Evolutionary conservation across 2,888 invertebrate genomes (phyloP).

Genomic region (Allacma fusca): DNA sequence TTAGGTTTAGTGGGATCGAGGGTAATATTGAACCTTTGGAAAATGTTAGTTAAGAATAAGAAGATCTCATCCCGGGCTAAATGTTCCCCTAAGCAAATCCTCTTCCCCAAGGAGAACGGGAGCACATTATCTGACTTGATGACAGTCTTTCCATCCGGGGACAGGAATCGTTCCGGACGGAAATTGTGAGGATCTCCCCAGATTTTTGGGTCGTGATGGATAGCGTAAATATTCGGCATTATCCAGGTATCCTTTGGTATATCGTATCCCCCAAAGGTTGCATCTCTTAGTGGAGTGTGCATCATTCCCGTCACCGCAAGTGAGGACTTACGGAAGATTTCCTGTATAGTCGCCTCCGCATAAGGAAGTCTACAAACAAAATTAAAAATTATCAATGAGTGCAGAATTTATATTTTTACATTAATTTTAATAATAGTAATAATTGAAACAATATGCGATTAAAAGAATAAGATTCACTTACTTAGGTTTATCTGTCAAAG

Average conservation of each 20-base stretch:
- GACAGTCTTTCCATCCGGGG: conserved; percentile 40
- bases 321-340: conserved; percentile 35
- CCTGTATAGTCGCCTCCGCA: conserved; percentile 14
- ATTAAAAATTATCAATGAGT: too few species aligned
- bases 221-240: conserved; percentile 28
- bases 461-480: neutral
- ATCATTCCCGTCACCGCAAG: conserved; percentile 27
- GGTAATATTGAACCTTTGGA: neutral
- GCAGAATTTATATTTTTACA: neutral
- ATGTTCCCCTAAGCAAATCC: conserved; percentile 20
- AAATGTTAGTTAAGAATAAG: conserved; percentile 20
- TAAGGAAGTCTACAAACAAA: conserved; percentile 30
- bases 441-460: neutral
- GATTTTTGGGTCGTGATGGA: conserved; percentile 45
- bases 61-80: conserved; percentile 25
- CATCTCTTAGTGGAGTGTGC: conserved; percentile 23
- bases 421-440: neutral
- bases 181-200: conserved; percentile 55
- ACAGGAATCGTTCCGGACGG: conserved; percentile 54
- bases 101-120: conserved; percentile 34
- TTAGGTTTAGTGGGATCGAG: conserved; percentile 5
- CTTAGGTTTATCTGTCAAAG: conserved; percentile 46
- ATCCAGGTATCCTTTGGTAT: conserved; percentile 27
- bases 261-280: conserved; percentile 16
- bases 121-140: conserved; percentile 32